Base-by-base conservation (phyloP, 2,888 invertebrate species). In the Venusia cambrica region DNA sequence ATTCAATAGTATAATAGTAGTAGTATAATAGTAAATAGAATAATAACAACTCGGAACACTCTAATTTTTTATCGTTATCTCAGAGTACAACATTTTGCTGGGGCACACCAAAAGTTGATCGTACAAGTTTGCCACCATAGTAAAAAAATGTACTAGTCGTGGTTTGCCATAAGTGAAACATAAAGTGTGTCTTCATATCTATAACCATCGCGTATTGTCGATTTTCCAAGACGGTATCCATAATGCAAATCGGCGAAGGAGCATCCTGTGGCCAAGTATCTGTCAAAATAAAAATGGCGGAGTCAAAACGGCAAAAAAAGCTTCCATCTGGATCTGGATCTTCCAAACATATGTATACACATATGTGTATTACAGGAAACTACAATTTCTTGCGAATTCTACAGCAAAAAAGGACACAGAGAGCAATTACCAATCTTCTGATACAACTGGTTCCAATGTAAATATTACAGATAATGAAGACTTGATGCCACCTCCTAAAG, bases 201-300 rank as follows among this genome's bases (percentile, higher is more conserved):
- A n/a, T n/a, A n/a, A n/a, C n/a, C n/a, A n/a, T n/a, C n/a, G n/a
- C n/a, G n/a, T n/a, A 42, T 33, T 12, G 29, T 42, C 6, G 33
- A 33, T 33, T 42, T 37, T 29, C 16, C 16, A 29, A 42, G 29
- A 37, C 36, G 36, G 31, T 31, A 37, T 30, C 31, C 26, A 37
- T 31, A 37, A 13, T 31, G 37, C 13, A 37, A 31, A 31, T 38
- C 43, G 14, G 36, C 32, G 24, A 41, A 36, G 11, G 32, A 36
- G 19, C 41, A 41, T 24, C 33, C 33, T 21, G 25, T 38, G 15
- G 32, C 38, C 28, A 38, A 33, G 28, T 29, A 33, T 27, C 32
- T 36, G 35, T 27, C 10, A 27, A 36, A 41, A 41, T 22, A 32
- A 36, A 32, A 41, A 31, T 27, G 13, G 19, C 32, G 27, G 32